phyloP scores from a whole-genome alignment of 2,113 vertebrate genomes.

The Ciconia stormi region DNA sequence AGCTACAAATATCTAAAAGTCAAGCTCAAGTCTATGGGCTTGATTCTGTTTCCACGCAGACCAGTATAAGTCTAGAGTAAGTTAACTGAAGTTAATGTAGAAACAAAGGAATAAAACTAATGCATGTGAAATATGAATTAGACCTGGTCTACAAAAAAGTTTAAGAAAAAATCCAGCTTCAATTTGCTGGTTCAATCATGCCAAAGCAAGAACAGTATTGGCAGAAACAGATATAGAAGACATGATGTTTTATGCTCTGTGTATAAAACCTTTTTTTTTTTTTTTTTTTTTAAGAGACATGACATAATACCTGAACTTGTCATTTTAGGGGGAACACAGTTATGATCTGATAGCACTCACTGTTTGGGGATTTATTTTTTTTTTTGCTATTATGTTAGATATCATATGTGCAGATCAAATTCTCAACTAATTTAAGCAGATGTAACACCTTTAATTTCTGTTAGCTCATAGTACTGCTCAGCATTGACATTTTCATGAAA shows the following conservation, averaged over 20 bases:
- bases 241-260: background rate
- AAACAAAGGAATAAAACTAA: background rate
- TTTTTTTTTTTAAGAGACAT: background rate
- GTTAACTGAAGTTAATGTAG: background rate
- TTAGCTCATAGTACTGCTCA: background rate
- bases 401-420: background rate
- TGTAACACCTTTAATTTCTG: background rate
- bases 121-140: background rate
- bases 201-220: background rate
- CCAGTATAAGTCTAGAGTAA: background rate
- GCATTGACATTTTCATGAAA: background rate
- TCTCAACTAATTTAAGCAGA: background rate
- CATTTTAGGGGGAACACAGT: background rate
- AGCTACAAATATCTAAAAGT: background rate
- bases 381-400: background rate
- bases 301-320: background rate
- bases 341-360: background rate
- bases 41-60: background rate
- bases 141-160: background rate
- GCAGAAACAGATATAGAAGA: background rate
- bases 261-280: background rate
- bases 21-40: background rate
- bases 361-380: background rate
- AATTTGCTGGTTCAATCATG: background rate
- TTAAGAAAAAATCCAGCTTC: background rate